Percentiles rank a stretch among this genome's conserved stretches.
These are phyloP conservation scores for Diarsia mendica DNA, from an alignment of 2,888 invertebrate species.

Conservation along the genomic window DNA sequence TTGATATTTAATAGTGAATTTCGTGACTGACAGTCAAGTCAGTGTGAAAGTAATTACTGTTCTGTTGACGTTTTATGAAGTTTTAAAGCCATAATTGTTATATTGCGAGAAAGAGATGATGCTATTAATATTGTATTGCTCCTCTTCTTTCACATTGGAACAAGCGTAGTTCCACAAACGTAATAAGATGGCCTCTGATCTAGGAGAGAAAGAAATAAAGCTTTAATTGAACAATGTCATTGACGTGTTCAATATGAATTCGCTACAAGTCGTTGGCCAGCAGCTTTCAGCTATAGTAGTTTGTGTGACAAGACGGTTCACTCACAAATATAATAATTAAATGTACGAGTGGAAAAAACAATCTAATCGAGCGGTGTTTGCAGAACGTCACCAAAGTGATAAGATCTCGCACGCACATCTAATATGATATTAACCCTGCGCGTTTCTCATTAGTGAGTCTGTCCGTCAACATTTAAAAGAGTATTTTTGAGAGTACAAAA, in stretches of 20 bases:
- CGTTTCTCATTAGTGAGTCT: not conserved
- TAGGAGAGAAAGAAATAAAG: not conserved
- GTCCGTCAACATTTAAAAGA: not conserved
- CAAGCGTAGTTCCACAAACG: not conserved
- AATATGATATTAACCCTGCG: slow-evolving; percentile 35
- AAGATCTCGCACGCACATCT: slow-evolving; percentile 52
- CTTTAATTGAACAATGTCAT: slow-evolving; percentile 3
- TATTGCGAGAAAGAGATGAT: not conserved
- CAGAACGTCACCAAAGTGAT: slow-evolving; percentile 25
- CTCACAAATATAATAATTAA: slow-evolving; percentile 37
- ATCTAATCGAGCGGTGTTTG: slow-evolving; percentile 30
- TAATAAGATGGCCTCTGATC: not conserved
- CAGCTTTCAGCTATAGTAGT: slow-evolving; percentile 10
- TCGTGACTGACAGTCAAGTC: not conserved
- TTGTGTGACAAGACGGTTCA: slow-evolving; percentile 20
- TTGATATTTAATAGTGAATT: not conserved
- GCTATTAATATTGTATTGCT: not conserved
- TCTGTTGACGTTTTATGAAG: no score
- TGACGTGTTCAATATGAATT: slow-evolving; percentile 1
- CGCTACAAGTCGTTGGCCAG: slow-evolving; percentile 7
- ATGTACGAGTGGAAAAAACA: slow-evolving; percentile 50
- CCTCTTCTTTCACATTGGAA: not conserved
- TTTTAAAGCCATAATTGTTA: not conserved
- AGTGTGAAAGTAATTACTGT: not conserved
- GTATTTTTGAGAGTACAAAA: slow-evolving; percentile 49